A percentile compares a stretch with the other conserved stretches of the same genome.
Conservation (phyloP, 2,797 vertebrate genomes). For the Hippoglossus hippoglossus region DNA sequence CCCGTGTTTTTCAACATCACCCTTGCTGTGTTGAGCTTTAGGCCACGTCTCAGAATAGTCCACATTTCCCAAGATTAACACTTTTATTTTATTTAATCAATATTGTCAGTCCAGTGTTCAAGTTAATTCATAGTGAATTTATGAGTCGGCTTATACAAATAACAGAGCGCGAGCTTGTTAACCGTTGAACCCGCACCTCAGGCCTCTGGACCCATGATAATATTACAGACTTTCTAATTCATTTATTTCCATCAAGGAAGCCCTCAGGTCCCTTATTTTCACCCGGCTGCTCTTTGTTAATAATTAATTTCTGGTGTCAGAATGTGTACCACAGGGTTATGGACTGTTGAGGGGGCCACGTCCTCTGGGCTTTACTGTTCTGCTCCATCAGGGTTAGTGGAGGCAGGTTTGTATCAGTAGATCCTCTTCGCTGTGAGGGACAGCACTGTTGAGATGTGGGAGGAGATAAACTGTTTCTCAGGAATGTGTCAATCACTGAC, state of each 20-base stretch:
- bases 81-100: background rate
- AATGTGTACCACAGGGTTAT: background rate
- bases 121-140: background rate
- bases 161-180: background rate
- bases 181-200: background rate
- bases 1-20: too few species aligned
- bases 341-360: background rate
- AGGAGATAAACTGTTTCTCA: background rate
- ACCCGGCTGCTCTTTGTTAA: background rate
- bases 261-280: background rate
- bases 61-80: background rate
- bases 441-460: background rate
- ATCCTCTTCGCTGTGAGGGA: background rate
- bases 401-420: background rate
- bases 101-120: background rate
- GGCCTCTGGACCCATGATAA: background rate
- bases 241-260: slow-evolving; percentile 5
- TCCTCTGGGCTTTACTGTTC: background rate
- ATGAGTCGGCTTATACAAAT: background rate
- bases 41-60: background rate
- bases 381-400: background rate
- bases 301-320: slow-evolving; percentile 8
- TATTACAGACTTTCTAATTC: slow-evolving; percentile 6
- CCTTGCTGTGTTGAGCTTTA: too few species aligned
- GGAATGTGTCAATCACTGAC: background rate